These are phyloP conservation scores for Helostoma temminkii DNA, from an alignment of 2,797 vertebrate species.

Conservation along the genomic window DNA sequence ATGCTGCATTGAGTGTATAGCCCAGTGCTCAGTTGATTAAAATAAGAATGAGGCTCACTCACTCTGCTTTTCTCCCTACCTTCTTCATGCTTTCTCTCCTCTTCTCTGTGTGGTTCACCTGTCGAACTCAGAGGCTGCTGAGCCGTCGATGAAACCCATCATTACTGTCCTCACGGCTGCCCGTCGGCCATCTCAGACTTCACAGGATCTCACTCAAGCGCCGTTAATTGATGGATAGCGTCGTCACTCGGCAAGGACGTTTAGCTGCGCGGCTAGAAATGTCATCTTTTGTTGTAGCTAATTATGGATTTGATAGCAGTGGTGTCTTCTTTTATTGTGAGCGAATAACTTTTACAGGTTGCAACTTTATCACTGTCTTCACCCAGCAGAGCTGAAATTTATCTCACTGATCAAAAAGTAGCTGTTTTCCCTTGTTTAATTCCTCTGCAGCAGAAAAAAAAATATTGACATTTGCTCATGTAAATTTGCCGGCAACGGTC, in stretches of 20 bases:
- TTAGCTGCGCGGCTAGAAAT: conserved; percentile 10
- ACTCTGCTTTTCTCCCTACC: not conserved
- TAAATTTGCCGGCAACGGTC: conserved; percentile 70
- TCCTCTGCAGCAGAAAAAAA: conserved; percentile 29
- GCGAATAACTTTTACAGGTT: not conserved
- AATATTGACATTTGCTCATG: conserved; percentile 79
- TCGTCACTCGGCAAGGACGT: not conserved
- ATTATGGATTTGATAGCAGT: not conserved
- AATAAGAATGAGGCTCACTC: conserved; percentile 22
- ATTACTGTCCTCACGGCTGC: conserved; percentile 32
- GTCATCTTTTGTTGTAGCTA: conserved; percentile 30
- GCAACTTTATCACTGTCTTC: not conserved
- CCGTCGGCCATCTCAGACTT: conserved; percentile 12
- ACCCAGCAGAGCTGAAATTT: not conserved
- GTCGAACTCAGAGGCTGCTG: conserved; percentile 2
- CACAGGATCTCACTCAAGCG: conserved; percentile 4
- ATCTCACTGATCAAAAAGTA: conserved; percentile 17
- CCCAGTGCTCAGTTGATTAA: conserved; percentile 6
- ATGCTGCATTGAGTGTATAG: not conserved
- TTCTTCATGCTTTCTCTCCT: no score
- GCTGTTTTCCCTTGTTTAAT: conserved; percentile 2
- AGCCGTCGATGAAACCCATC: conserved; percentile 43
- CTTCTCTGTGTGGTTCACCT: conserved; percentile 20
- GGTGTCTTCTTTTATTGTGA: not conserved
- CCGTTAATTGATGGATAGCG: conserved; percentile 36